phyloP scores from a whole-genome alignment of 2,113 vertebrate species.

The Salvelinus namaycush region DNA sequence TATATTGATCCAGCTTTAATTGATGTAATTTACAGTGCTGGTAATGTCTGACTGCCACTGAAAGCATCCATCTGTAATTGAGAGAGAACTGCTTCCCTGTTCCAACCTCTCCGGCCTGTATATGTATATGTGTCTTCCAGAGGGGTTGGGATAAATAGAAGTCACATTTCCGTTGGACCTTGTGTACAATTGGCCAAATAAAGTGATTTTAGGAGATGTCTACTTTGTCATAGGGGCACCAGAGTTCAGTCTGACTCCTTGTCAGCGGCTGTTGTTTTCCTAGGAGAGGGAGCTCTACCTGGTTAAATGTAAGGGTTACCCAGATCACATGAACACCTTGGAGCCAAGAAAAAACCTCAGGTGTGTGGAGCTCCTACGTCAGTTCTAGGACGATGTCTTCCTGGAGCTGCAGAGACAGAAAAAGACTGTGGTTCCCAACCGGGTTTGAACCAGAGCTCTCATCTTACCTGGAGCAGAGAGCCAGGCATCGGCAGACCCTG shows the following conservation, averaged over 20 bases:
- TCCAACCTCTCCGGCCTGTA: too few relatives aligned
- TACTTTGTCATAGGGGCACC: not conserved
- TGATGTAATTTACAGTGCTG: too few relatives aligned
- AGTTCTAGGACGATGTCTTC: slow-evolving; percentile 78
- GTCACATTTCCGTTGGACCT: not conserved
- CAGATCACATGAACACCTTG: slow-evolving; percentile 74
- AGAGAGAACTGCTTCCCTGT: too few relatives aligned
- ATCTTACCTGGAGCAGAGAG: slow-evolving; percentile 72
- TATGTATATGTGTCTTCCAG: too few relatives aligned
- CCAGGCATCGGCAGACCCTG: slow-evolving; percentile 74
- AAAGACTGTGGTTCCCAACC: slow-evolving; percentile 47
- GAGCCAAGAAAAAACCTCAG: slow-evolving; percentile 78
- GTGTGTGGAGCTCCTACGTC: slow-evolving; percentile 71
- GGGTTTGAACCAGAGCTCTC: slow-evolving; percentile 67
- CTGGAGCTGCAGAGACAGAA: slow-evolving; percentile 61
- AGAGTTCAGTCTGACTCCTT: not conserved
- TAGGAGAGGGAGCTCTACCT: slow-evolving; percentile 76
- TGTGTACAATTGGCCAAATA: too few relatives aligned
- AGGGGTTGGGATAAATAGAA: too few relatives aligned
- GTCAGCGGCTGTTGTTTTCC: slow-evolving; percentile 5
- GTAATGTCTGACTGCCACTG: too few relatives aligned
- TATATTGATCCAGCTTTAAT: too few relatives aligned
- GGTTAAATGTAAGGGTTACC: slow-evolving; percentile 80
- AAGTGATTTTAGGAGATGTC: not conserved
- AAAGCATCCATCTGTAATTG: too few relatives aligned